Evolutionary conservation across 1,140 invertebrate species (phyloP).

Genomic region (Cardiocondyla obscurior): DNA sequence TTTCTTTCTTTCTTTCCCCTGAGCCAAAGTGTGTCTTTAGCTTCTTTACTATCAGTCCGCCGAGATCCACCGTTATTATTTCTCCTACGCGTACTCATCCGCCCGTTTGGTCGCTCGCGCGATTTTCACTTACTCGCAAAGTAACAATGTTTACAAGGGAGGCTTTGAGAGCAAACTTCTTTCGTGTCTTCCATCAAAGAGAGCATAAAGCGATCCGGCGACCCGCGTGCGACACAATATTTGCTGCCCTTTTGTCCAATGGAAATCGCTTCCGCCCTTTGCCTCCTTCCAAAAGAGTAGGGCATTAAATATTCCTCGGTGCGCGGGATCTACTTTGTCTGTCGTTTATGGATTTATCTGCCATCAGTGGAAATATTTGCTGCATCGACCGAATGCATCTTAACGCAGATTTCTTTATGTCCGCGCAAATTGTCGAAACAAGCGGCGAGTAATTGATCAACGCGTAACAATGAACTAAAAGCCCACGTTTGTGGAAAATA

Average conservation of each 20-base stretch:
- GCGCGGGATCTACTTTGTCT: neutral
- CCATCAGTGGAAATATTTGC: neutral
- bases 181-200: conserved; percentile 46
- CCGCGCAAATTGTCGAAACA: neutral
- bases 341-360: conserved; percentile 18
- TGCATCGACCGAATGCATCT: neutral
- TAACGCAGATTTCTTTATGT: neutral
- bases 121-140: conserved; percentile 41
- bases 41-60: neutral
- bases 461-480: conserved; percentile 2
- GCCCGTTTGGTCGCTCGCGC: neutral
- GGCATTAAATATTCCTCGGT: conserved; percentile 39
- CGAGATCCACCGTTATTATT: conserved; percentile 38
- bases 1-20: too few relatives aligned
- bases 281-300: conserved; percentile 19
- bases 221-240: conserved; percentile 50
- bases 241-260: conserved; percentile 49
- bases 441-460: neutral
- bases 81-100: neutral
- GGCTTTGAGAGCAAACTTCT: conserved; percentile 54
- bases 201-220: conserved; percentile 45
- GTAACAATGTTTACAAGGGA: conserved; percentile 53
- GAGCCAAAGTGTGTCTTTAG: neutral
- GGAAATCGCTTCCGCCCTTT: conserved; percentile 49
- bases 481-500: neutral